Base-by-base conservation (phyloP, 1,140 invertebrate species). In the Chironomus striatipennis region DNA sequence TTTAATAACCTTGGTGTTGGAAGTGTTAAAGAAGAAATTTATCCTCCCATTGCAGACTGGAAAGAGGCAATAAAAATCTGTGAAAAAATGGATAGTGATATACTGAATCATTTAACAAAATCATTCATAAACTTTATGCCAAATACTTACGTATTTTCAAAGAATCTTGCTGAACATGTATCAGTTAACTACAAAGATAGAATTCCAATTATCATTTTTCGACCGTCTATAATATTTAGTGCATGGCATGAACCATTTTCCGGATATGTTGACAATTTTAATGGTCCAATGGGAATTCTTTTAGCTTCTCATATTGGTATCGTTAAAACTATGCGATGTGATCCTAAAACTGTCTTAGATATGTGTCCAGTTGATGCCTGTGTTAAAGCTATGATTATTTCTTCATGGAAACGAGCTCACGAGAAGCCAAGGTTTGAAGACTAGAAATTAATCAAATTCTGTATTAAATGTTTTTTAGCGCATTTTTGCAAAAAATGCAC, bases 211-310 rank as follows among this genome's bases (percentile, higher is more conserved):
- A 87, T 93, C 1, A 93, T 98, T 76, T 89, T 95, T 43, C 86
- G 96, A 78, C 96, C 97, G 0, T 97, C 96, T 0, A 97, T 98
- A 79, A 90, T 93, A 1, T 85, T 91, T 75, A 88, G 88, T 0
- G 85, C 89, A 8, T 65, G 86, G 10, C 74, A 79, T 0, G 91
- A 93, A 18, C 91, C 92, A 0, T 57, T 91, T 0, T 78, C 83
- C 0, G 94, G 96, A 18, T 20, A 70, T 15, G 87, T 97, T 6
- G 96, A 98, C 78, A 98, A 98, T 83, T 93, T 94, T 77, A 98
- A 98, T 82, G 96, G 96, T 5, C 94, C 95, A 0, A 90, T 92
- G 21, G 95, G 90, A 0, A 81, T 94, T 10, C 78, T 93, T 70
- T 82, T 90, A 0, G 92, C 89, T 0, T 87, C 88, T 76, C 93